These are phyloP conservation scores for Actinia tenebrosa DNA, from an alignment of 64 coral and sea anemone genomes.

Conservation along the genomic window DNA sequence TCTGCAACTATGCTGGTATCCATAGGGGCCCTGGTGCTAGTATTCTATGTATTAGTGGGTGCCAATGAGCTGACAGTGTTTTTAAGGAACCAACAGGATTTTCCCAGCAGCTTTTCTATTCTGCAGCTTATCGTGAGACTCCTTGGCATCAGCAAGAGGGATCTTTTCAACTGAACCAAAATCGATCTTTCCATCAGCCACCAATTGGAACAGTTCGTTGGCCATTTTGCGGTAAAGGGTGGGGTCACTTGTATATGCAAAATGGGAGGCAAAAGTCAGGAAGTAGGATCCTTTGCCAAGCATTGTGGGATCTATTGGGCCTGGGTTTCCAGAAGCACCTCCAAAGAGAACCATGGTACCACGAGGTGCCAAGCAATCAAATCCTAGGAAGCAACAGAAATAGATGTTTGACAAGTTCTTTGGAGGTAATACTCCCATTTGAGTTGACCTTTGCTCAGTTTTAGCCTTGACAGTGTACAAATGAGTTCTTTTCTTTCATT, in stretches of 20 bases:
- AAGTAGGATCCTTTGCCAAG: conserved; percentile 54
- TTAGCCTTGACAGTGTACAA: no score
- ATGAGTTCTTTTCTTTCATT: no score
- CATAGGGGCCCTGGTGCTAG: no score
- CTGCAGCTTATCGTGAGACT: conserved; percentile 71
- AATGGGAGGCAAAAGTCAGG: conserved; percentile 40
- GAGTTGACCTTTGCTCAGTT: neutral
- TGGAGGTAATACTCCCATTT: neutral
- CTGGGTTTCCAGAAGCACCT: conserved; percentile 46
- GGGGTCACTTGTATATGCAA: conserved; percentile 46
- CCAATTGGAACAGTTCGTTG: conserved; percentile 54
- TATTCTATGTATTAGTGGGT: neutral
- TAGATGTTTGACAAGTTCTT: neutral
- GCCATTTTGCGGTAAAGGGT: conserved; percentile 34
- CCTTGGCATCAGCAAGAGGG: conserved; percentile 41
- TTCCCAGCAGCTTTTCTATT: conserved; percentile 61
- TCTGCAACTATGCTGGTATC: no score
- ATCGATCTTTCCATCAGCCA: conserved; percentile 59
- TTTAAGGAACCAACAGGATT: conserved; percentile 51
- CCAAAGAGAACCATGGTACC: conserved; percentile 73
- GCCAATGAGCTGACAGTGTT: neutral
- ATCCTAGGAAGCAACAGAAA: conserved; percentile 19
- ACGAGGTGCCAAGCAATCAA: conserved; percentile 52
- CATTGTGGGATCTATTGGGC: conserved; percentile 32
- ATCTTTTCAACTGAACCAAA: conserved; percentile 65